Conservation (phyloP, 1,140 invertebrate species). For the Drosophila mojavensis region DNA sequence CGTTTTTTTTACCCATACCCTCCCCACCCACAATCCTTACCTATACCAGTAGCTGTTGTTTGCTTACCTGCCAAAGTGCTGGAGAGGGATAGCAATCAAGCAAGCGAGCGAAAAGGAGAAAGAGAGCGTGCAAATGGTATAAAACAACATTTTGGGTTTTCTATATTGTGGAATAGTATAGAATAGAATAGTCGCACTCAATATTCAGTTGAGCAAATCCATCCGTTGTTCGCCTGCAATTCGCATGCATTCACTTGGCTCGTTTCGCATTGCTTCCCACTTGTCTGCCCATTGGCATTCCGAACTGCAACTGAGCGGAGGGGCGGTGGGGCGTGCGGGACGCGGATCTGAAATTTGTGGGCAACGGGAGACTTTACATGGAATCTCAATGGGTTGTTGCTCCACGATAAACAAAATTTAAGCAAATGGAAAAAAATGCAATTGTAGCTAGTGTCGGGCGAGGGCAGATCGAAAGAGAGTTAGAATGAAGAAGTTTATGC, state of each 20-base stretch:
- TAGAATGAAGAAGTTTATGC: no score
- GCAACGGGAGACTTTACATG: slow-evolving; percentile 55
- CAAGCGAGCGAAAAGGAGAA: neutral
- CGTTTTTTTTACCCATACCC: slow-evolving; percentile 23
- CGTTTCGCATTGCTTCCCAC: slow-evolving; percentile 32
- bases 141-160: slow-evolving; percentile 72
- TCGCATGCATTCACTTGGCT: slow-evolving; percentile 68
- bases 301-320: neutral
- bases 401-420: slow-evolving; percentile 68
- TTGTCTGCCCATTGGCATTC: slow-evolving; percentile 26
- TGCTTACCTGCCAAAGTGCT: slow-evolving; percentile 58
- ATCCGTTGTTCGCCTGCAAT: slow-evolving; percentile 71
- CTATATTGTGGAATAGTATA: slow-evolving; percentile 56
- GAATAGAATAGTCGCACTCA: slow-evolving; percentile 64
- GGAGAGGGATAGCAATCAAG: neutral
- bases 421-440: slow-evolving; percentile 66
- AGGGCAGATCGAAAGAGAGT: slow-evolving; percentile 55
- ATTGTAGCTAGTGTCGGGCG: slow-evolving; percentile 38
- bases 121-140: slow-evolving; percentile 34
- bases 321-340: neutral
- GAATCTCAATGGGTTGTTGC: slow-evolving; percentile 55
- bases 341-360: slow-evolving; percentile 33
- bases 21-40: neutral
- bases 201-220: slow-evolving; percentile 82
- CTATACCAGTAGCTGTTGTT: slow-evolving; percentile 35